These are phyloP conservation scores for Poecilus cupreus DNA, from an alignment of 2,888 invertebrate genomes.

Conservation along the genomic window DNA sequence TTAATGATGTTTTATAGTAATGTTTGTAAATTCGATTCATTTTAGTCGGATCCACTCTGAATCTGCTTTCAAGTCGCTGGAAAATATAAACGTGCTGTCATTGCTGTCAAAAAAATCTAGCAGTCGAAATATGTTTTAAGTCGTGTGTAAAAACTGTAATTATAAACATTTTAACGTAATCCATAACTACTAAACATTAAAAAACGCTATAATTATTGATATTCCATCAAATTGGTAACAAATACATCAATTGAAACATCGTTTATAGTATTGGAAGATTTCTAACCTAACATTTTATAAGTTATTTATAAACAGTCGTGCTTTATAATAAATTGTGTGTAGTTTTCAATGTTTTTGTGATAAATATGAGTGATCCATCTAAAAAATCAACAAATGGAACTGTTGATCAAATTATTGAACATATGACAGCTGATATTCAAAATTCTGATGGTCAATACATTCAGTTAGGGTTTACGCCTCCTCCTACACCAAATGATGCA, in stretches of 20 bases:
- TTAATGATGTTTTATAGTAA: too few relatives aligned
- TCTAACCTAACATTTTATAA: not conserved
- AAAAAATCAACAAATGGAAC: constrained; percentile 68
- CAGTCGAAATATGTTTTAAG: too few relatives aligned
- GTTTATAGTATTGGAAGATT: not conserved
- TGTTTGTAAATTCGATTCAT: too few relatives aligned
- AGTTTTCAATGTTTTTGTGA: not conserved
- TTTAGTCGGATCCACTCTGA: too few relatives aligned
- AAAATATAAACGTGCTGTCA: not conserved
- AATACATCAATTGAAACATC: too few relatives aligned
- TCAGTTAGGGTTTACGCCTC: constrained; percentile 74
- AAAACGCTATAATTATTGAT: too few relatives aligned
- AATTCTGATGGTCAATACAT: constrained; percentile 76
- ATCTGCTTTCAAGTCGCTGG: too few relatives aligned
- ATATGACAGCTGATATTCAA: constrained; percentile 77
- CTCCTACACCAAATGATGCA: constrained; percentile 65
- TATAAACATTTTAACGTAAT: not conserved
- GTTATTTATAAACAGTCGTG: not conserved
- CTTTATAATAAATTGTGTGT: not conserved
- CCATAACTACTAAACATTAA: too few relatives aligned
- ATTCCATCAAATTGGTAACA: too few relatives aligned
- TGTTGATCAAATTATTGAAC: constrained; percentile 77
- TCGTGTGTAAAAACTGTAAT: too few relatives aligned
- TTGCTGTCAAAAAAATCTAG: too few relatives aligned
- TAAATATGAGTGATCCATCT: constrained; percentile 69